Percentiles rank a stretch among this genome's conserved stretches.
Evolutionary conservation across 2,113 vertebrate genomes (phyloP).

Genomic region (Mystacornis crossleyi): DNA sequence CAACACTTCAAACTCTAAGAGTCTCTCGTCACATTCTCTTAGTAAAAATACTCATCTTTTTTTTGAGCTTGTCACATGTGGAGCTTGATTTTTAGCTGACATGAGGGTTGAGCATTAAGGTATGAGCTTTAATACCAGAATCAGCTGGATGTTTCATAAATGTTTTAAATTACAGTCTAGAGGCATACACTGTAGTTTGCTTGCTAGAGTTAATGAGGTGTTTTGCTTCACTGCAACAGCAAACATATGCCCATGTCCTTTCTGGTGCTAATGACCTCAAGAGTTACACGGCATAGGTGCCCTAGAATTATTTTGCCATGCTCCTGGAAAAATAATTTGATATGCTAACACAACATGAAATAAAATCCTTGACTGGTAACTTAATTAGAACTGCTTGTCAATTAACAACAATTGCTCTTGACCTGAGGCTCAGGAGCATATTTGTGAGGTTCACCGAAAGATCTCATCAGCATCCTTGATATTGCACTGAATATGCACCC

Average conservation of each 20-base stretch:
- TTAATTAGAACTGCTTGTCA: conserved; percentile 54
- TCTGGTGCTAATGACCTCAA: neutral
- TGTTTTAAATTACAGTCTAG: neutral
- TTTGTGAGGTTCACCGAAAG: neutral
- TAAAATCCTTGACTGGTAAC: conserved; percentile 16
- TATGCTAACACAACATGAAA: neutral
- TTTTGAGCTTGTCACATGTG: neutral
- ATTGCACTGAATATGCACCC: neutral
- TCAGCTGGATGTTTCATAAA: neutral
- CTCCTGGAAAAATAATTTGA: conserved; percentile 33
- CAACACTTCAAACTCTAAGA: neutral
- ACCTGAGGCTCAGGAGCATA: neutral
- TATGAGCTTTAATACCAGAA: neutral
- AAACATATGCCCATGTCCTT: neutral
- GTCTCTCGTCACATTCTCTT: neutral
- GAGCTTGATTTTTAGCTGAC: conserved; percentile 1
- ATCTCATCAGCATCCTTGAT: neutral
- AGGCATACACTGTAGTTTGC: neutral
- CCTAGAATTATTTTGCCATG: neutral
- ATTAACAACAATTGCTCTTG: conserved; percentile 1
- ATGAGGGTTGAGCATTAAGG: neutral
- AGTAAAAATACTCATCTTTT: neutral
- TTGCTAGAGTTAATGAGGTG: neutral
- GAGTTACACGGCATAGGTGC: neutral
- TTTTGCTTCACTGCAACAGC: neutral